Percentiles rank a stretch among this genome's conserved stretches.
Evolutionary conservation across 2,888 invertebrate species (phyloP).

Genomic region (Diadegma fenestrale): DNA sequence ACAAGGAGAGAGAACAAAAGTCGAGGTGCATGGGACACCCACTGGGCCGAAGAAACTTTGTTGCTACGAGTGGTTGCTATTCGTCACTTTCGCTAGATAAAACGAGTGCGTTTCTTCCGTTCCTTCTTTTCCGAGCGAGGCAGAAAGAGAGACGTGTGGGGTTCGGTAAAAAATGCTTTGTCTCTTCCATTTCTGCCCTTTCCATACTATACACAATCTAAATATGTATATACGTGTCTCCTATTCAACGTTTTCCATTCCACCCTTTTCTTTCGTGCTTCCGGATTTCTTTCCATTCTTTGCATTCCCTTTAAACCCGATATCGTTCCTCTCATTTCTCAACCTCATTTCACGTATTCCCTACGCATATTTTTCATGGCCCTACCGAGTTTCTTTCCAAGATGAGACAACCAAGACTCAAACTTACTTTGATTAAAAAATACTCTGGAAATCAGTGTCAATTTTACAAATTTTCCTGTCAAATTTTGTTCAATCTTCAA

Average conservation of each 20-base stretch:
- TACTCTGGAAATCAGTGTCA: background rate
- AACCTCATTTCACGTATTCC: conserved; percentile 26
- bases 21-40: conserved; percentile 13
- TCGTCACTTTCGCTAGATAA: conserved; percentile 81
- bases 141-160: conserved; percentile 46
- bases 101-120: conserved; percentile 74
- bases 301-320: conserved; percentile 39
- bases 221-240: conserved; percentile 16
- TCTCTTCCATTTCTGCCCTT: conserved; percentile 66
- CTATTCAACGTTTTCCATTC: conserved; percentile 49
- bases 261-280: conserved; percentile 65
- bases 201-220: conserved; percentile 4
- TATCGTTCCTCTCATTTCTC: conserved; percentile 30
- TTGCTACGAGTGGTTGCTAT: conserved; percentile 74
- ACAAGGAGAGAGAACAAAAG: conserved; percentile 42
- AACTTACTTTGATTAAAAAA: background rate
- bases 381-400: background rate
- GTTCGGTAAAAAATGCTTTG: conserved; percentile 75
- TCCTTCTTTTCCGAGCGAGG: background rate
- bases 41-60: conserved; percentile 70
- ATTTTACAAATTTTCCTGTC: background rate
- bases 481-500: background rate
- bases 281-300: conserved; percentile 52
- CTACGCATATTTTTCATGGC: background rate
- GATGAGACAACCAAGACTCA: background rate